A percentile compares a stretch with the other conserved stretches of the same genome.
phyloP scores from a whole-genome alignment of 1,140 invertebrate species.

The Hycleus cichorii region DNA sequence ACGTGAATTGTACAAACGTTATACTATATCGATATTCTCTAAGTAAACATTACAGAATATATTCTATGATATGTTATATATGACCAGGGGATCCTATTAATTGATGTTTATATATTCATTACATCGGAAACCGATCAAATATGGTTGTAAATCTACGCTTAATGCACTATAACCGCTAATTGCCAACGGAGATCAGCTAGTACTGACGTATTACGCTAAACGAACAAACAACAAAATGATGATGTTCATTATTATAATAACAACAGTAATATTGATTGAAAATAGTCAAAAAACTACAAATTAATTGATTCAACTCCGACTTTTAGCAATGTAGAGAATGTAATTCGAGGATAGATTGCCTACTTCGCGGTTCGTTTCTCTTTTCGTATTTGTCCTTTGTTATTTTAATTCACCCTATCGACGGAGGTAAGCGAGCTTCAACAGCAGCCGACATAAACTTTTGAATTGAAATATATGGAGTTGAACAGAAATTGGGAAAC shows the following conservation, averaged over 20 bases:
- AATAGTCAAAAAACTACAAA: no score
- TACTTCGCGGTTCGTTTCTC: slow-evolving; percentile 31
- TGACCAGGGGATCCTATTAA: slow-evolving; percentile 13
- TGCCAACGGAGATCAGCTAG: slow-evolving; percentile 6
- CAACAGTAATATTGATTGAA: no score
- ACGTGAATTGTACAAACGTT: slow-evolving; percentile 14
- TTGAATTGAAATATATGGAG: slow-evolving; percentile 15
- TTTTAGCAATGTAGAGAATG: no score
- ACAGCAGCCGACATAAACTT: neutral
- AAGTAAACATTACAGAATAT: slow-evolving; percentile 13
- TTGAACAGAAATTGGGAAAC: slow-evolving; percentile 14
- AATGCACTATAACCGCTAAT: slow-evolving; percentile 14
- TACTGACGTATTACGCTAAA: no score
- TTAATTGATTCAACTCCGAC: no score
- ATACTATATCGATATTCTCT: slow-evolving; percentile 2
- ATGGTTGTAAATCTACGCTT: slow-evolving; percentile 10
- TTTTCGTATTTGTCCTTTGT: slow-evolving; percentile 23
- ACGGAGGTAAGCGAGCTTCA: slow-evolving; percentile 14
- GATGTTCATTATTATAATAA: no score
- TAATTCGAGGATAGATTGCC: slow-evolving; percentile 17
- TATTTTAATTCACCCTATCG: slow-evolving; percentile 29
- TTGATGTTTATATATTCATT: slow-evolving; percentile 17
- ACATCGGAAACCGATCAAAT: slow-evolving; percentile 14
- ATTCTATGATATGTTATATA: slow-evolving; percentile 15
- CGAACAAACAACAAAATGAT: no score